Base-by-base conservation (phyloP, 2,888 invertebrate species). In the Nomada ruficornis region DNA sequence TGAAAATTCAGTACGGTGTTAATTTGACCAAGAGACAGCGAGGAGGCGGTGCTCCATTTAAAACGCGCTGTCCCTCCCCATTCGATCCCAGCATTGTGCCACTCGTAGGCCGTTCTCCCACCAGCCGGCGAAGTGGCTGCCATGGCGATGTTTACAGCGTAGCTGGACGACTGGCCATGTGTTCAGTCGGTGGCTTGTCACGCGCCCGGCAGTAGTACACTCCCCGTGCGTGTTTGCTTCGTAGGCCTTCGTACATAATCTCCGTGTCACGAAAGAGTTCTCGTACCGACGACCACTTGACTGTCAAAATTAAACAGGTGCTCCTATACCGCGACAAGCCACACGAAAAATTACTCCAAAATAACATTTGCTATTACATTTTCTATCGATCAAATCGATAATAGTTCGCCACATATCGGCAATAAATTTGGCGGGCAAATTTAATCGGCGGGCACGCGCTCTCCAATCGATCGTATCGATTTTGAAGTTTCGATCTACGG, bases 111-210 rank as follows among this genome's bases (percentile, higher is more conserved):
- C 52, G 50, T 74, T 64, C 77, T 63, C 57, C 69, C 60, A 59
- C 75, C 64, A 68, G n/a, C 54, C 77, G 57, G 71, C 81, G 71
- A 81, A 81, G 81, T 77, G 83, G 82, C 87, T 52, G 74, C 87
- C 80, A 78, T 80, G 87, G 86, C 89, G 89, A 88, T 93, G 92
- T 93, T 93, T 93, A 93, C 92, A 92, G 90, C 88, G 89, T 89
- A 88, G 89, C 83, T 90, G 85, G 91, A 85, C 86, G 90, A 89
- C 89, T 85, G 87, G 85, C 91, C 92, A 91, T 92, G 91, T 91
- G 92, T 92, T 93, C 91, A 92, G 93, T 93, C 91, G 91, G 90
- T 90, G 89, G 86, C 82, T 81, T 77, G 84, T 82, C 84, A 87
- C 77, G 86, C 87, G 85, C 83, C 82, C 79, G 69, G 77, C 26